These are phyloP conservation scores for Cylloceria caligata DNA, from an alignment of 2,888 invertebrate genomes.

Conservation along the genomic window DNA sequence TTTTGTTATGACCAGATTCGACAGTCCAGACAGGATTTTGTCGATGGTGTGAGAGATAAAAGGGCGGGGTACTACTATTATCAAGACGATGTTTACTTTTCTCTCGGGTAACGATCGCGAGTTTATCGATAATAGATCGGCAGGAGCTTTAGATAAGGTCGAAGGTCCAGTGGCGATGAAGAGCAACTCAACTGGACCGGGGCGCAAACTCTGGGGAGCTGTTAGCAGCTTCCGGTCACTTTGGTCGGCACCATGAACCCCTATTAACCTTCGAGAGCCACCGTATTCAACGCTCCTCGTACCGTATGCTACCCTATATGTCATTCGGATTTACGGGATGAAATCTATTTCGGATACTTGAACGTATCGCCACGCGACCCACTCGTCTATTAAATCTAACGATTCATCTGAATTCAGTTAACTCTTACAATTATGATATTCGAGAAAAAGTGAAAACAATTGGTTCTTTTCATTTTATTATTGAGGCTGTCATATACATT, in stretches of 20 bases:
- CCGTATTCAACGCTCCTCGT: slow-evolving; percentile 23
- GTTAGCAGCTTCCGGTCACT: slow-evolving; percentile 81
- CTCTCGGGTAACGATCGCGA: slow-evolving; percentile 69
- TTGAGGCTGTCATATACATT: too few species aligned
- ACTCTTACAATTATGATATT: not conserved
- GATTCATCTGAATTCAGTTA: not conserved
- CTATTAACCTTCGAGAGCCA: slow-evolving; percentile 75
- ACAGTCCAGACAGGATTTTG: not conserved
- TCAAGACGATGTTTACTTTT: slow-evolving; percentile 76
- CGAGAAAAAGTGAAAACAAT: not conserved
- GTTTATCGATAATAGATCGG: slow-evolving; percentile 82
- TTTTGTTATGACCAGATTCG: not conserved
- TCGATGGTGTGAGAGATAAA: not conserved
- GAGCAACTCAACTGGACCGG: slow-evolving; percentile 22
- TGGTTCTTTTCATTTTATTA: not conserved
- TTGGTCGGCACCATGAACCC: slow-evolving; percentile 70
- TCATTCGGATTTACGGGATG: slow-evolving; percentile 74
- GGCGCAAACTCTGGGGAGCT: slow-evolving; percentile 68
- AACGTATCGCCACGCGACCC: slow-evolving; percentile 39
- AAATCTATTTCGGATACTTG: slow-evolving; percentile 58
- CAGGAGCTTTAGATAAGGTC: slow-evolving; percentile 76
- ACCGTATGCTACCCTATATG: slow-evolving; percentile 50
- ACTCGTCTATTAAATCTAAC: not conserved
- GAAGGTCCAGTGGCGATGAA: slow-evolving; percentile 58
- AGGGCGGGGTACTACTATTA: slow-evolving; percentile 69